phyloP scores from a whole-genome alignment of 1,140 invertebrate genomes.

The Melitaea cinxia region DNA sequence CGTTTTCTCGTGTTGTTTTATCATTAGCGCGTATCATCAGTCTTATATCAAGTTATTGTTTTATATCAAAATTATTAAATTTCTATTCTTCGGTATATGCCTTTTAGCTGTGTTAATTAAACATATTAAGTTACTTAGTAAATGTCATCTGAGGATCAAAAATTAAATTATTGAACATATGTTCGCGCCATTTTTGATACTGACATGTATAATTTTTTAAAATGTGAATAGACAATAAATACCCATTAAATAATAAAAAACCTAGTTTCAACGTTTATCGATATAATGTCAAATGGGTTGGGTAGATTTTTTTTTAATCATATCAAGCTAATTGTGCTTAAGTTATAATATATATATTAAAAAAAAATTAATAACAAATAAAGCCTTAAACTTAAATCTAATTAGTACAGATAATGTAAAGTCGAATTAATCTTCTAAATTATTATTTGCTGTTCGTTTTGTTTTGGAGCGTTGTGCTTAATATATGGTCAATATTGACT shows the following conservation, averaged over 20 bases:
- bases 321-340: not conserved
- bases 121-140: too few species aligned
- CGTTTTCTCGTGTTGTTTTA: slow-evolving; percentile 8
- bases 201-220: not conserved
- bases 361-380: too few species aligned
- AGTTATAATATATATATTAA: too few species aligned
- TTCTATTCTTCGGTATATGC: too few species aligned
- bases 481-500: not conserved
- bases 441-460: slow-evolving; percentile 27
- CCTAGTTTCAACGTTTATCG: not conserved
- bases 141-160: too few species aligned
- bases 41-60: slow-evolving; percentile 1
- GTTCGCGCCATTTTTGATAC: not conserved
- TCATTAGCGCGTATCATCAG: slow-evolving; percentile 1
- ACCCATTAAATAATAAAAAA: not conserved
- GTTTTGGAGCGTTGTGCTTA: not conserved
- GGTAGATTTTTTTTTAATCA: not conserved
- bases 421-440: slow-evolving; percentile 43
- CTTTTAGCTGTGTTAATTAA: too few species aligned
- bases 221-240: too few species aligned
- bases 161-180: not conserved
- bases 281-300: not conserved
- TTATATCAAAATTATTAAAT: too few species aligned
- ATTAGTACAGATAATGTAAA: not conserved
- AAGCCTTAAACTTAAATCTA: too few species aligned